Evolutionary conservation across 2,113 vertebrate species (phyloP), one percentile per base, ranked within the genome.

Genomic region (Erythrolamprus reginae): DNA sequence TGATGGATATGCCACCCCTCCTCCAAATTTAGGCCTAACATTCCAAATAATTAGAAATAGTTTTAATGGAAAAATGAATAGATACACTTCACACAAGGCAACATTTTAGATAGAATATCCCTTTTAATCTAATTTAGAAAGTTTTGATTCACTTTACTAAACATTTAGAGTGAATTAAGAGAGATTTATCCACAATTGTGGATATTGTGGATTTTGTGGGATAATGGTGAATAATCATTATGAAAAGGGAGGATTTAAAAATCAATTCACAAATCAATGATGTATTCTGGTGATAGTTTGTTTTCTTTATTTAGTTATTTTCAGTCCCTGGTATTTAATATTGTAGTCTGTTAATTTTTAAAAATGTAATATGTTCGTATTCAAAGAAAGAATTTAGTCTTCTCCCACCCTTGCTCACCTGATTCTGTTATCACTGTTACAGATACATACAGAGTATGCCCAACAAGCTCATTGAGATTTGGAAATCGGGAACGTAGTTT

Each of bases 351-450:
- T 38, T 77, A 77, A 19, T 21, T 19, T 77, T 77, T 38, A 19
- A 77, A 77, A 7, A 15, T 77, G 65, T 38, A 19, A 33, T 45
- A 45, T 45, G 45, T 45, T 3, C 19, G 15, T 19, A 19, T 38
- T 77, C 65, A 77, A 77, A 77, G 5, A 77, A 77, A 38, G 15
- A 38, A 77, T 77, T 19, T 38, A 77, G 19, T 24, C 21, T 1
- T 61, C 24, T 28, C 0, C 1, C 53, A 9, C 50, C 23, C 0
- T 33, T 2, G 1, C 95, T 95, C 95, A 99, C 98, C 98, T 50
- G 96, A 97, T 1, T 97, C 94, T 0, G 98, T 98, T 91, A 98
- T 89, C 47, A 97, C 96, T 0, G 96, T 97, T 89, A 93, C 97
- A 0, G 96, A 95, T 90, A 96, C 90, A 0, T 97, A 98, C 50